These are phyloP conservation scores for Zaprionus tsacasi DNA, from an alignment of 1,140 invertebrate genomes.

Conservation along the genomic window DNA sequence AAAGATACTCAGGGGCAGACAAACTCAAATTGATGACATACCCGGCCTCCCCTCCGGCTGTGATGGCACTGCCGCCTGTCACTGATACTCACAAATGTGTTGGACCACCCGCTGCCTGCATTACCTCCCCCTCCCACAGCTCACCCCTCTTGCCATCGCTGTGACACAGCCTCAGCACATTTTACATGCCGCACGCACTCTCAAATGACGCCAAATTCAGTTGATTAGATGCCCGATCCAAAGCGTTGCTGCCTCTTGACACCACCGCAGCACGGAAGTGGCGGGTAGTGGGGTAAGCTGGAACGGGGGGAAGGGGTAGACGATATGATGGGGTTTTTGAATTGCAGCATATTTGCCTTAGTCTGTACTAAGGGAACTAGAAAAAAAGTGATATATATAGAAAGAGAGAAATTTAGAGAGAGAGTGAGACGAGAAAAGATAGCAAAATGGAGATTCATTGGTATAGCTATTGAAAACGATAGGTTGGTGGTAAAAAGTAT, in stretches of 20 bases:
- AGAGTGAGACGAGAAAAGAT: neutral
- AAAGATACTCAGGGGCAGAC: constrained; percentile 16
- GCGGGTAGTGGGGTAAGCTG: no score
- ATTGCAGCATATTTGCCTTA: constrained; percentile 37
- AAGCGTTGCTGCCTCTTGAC: constrained; percentile 24
- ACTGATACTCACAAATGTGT: constrained; percentile 65
- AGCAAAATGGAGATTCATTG: neutral
- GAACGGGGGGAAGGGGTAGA: neutral
- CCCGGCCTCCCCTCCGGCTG: constrained; percentile 41
- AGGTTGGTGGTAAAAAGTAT: neutral
- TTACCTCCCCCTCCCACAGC: neutral
- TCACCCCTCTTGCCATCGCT: neutral
- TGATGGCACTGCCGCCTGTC: constrained; percentile 42
- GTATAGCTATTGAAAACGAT: neutral
- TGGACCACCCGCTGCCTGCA: constrained; percentile 1
- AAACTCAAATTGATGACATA: constrained; percentile 80
- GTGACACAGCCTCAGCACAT: neutral
- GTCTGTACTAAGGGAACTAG: neutral
- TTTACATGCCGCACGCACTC: constrained; percentile 68
- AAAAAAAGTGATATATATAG: neutral
- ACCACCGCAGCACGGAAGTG: neutral
- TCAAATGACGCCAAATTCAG: constrained; percentile 77
- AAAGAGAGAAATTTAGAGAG: no score
- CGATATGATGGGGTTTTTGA: neutral
- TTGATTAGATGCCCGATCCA: constrained; percentile 74